A percentile compares a stretch with the other conserved stretches of the same genome.
Evolutionary conservation across 2,888 invertebrate species (phyloP).

Genomic region (Plagodis pulveraria): DNA sequence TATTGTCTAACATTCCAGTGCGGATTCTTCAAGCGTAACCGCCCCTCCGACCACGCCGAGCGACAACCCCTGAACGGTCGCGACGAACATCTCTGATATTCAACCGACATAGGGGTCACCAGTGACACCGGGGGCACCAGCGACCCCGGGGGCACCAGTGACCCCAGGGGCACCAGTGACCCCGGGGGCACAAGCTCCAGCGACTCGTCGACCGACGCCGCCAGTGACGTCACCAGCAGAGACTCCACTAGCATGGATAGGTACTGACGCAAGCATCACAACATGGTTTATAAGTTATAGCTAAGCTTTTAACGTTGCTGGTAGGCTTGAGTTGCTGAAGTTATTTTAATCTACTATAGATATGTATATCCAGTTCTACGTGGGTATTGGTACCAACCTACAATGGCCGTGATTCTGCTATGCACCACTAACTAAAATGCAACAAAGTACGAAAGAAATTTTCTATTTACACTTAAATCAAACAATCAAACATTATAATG

Average conservation of each 20-base stretch:
- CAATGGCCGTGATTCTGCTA: no score
- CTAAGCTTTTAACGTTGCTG: constrained; percentile 6
- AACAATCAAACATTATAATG: no score
- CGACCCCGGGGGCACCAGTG: constrained; percentile 54
- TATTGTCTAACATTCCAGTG: constrained; percentile 83
- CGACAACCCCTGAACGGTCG: constrained; percentile 93
- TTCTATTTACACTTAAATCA: no score
- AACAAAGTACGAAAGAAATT: no score
- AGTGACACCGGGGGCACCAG: constrained; percentile 54
- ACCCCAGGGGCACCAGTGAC: constrained; percentile 46
- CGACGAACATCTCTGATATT: constrained; percentile 90
- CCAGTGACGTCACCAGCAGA: constrained; percentile 78
- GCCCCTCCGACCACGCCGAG: constrained; percentile 92
- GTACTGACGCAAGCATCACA: constrained; percentile 57
- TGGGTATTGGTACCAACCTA: no score
- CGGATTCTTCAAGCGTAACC: constrained; percentile 96
- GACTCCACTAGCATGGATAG: constrained; percentile 75
- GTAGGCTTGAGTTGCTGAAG: constrained; percentile 7
- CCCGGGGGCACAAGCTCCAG: constrained; percentile 41
- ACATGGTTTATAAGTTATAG: constrained; percentile 51
- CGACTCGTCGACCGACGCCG: constrained; percentile 71
- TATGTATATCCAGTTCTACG: no score
- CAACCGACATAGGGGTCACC: constrained; percentile 61
- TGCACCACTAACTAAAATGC: no score
- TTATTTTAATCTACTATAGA: constrained; percentile 2